Percentiles rank a stretch among this genome's conserved stretches.
phyloP scores from a whole-genome alignment of 2,797 vertebrate species.

The Gymnocypris eckloni region DNA sequence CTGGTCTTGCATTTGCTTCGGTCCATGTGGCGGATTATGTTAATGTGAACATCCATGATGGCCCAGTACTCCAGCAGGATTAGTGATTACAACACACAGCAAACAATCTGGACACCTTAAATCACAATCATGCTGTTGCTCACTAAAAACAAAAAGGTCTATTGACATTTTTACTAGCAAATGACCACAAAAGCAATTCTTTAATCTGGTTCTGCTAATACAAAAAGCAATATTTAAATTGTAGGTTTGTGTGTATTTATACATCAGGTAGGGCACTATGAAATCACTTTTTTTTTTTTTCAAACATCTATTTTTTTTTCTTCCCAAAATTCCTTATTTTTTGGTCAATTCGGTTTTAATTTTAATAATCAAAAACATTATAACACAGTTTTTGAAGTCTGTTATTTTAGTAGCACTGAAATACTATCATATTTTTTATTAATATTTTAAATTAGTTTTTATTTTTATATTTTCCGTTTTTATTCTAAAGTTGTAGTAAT shows the following conservation, averaged over 20 bases:
- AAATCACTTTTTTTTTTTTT: too few species aligned
- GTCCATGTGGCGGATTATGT: constrained; percentile 13
- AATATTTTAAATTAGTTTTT: too few species aligned
- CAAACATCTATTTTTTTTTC: too few species aligned
- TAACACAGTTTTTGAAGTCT: too few species aligned
- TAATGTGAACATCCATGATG: not conserved
- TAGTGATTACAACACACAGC: not conserved
- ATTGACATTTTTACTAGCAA: not conserved
- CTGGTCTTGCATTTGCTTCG: not conserved
- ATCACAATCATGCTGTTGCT: not conserved
- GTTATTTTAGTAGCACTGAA: too few species aligned
- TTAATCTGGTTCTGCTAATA: not conserved
- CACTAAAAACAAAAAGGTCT: not conserved
- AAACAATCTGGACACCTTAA: not conserved
- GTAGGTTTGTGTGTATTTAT: not conserved
- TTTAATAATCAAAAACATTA: too few species aligned
- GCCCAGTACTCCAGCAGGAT: constrained; percentile 2
- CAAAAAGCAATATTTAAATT: not conserved
- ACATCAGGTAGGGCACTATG: too few species aligned
- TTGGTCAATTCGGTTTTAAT: too few species aligned
- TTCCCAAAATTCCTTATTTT: too few species aligned
- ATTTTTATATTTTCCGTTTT: too few species aligned
- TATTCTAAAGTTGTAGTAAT: too few species aligned
- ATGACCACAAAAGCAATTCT: not conserved
- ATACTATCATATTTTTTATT: too few species aligned